Base-by-base conservation (phyloP, 1,140 invertebrate species). In the Eurosta solidaginis region DNA sequence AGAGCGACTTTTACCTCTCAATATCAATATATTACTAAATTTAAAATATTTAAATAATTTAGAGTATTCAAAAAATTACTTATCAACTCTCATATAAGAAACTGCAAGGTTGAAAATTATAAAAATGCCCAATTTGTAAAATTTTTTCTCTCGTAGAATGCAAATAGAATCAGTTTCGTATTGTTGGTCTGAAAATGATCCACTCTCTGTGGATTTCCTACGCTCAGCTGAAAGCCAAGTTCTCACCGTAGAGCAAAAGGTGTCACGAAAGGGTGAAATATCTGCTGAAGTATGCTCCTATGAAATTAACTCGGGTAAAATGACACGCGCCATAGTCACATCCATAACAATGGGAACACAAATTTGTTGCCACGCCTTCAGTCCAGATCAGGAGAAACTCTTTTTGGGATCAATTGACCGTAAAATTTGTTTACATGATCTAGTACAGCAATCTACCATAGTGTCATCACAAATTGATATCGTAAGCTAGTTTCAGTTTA, bases 371-470 rank as follows among this genome's bases (percentile, higher is more conserved):
- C 88, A 91, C 47, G 88, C 89, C 81, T 91, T 93, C 81, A 94
- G 92, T 83, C 92, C 92, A 1, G 90, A 92, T 82, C 92, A 93
- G 85, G 93, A 94, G 81, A 92, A 92, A 84, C 86, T 95, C 25
- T 87, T 95, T 27, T 84, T 95, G 49, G 93, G 93, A 47, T 94
- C 93, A 84, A 93, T 93, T 77, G 94, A 95, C 90, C 92, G 92
- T 14, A 92, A 93, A 33, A 87, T 96, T 77, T 93, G 93, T n/a
- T 85, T 94, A n/a, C 91, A 93, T 78, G 91, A 94, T 88, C 88
- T 92, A 74, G 89, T 89, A 12, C 90, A 90, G 83, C 91, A 92
- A 73, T 90, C 90, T 1, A 93, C 91, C 5, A 91, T 90, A 80
- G 90, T 90, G 54, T 89, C 91, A 10, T 77, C 84, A 22, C 84